Percentiles rank a stretch among this genome's conserved stretches.
These are phyloP conservation scores for Leptopterna dolabrata DNA, from an alignment of 2,888 invertebrate species.

Conservation along the genomic window DNA sequence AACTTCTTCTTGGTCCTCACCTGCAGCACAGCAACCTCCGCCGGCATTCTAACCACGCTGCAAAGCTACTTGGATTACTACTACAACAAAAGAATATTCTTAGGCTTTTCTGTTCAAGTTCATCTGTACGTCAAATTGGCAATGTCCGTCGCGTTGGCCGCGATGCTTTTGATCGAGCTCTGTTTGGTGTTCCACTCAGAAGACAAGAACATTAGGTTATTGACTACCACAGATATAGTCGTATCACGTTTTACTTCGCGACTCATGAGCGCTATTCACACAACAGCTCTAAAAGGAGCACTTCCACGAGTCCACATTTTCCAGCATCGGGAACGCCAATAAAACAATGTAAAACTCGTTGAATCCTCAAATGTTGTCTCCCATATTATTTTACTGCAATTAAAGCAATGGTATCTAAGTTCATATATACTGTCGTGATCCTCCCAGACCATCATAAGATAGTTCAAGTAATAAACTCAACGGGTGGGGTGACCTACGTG, in stretches of 20 bases:
- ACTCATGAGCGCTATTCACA: background rate
- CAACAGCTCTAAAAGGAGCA: no score
- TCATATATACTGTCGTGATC: no score
- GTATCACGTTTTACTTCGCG: background rate
- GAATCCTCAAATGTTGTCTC: no score
- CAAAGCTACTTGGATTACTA: background rate
- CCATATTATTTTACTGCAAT: no score
- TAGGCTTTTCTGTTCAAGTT: background rate
- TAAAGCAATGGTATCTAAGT: no score
- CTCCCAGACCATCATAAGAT: no score
- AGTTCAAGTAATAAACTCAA: no score
- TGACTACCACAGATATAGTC: background rate
- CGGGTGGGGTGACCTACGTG: no score
- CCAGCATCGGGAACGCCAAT: no score
- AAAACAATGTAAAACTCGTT: no score
- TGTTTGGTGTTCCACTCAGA: background rate
- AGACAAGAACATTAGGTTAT: background rate
- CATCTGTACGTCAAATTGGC: background rate
- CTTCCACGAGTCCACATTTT: no score
- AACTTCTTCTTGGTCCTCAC: background rate
- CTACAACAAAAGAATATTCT: background rate
- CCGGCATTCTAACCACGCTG: background rate
- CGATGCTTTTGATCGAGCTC: background rate
- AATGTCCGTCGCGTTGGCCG: background rate
- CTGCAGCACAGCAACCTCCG: background rate